A percentile compares a stretch with the other conserved stretches of the same genome.
phyloP scores from a whole-genome alignment of 2,113 vertebrate genomes.

The Albula glossodonta region DNA sequence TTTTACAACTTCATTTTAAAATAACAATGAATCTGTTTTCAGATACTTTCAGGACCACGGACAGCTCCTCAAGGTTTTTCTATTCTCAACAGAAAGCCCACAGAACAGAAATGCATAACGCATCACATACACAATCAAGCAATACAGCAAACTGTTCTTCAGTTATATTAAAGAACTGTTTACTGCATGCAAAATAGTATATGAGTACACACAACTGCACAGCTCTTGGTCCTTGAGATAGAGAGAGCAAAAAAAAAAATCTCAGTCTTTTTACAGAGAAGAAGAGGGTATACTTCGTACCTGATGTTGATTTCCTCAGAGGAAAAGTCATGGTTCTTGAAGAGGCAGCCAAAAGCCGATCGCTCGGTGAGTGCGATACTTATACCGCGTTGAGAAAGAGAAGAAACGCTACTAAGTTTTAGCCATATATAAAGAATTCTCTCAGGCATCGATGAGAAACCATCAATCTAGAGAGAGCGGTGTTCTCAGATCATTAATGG shows the following conservation, averaged over 20 bases:
- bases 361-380: slow-evolving; percentile 58
- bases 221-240: not conserved
- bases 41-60: slow-evolving; percentile 59
- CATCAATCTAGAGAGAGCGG: slow-evolving; percentile 86
- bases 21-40: too few relatives aligned
- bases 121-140: not conserved
- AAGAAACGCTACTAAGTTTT: slow-evolving; percentile 86
- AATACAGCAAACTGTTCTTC: not conserved
- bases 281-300: slow-evolving; percentile 74
- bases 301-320: slow-evolving; percentile 90
- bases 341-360: slow-evolving; percentile 56
- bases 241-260: not conserved
- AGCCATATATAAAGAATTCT: slow-evolving; percentile 88
- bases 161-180: too few relatives aligned
- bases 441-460: slow-evolving; percentile 81
- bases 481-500: slow-evolving; percentile 96
- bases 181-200: not conserved
- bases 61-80: slow-evolving; percentile 42
- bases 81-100: not conserved
- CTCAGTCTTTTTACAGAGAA: not conserved
- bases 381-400: slow-evolving; percentile 60
- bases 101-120: not conserved
- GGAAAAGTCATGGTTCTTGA: slow-evolving; percentile 87
- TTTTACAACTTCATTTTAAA: too few relatives aligned
- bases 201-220: not conserved